These are phyloP conservation scores for Cataglyphis albicans DNA, from an alignment of 2,888 invertebrate species.

Conservation along the genomic window DNA sequence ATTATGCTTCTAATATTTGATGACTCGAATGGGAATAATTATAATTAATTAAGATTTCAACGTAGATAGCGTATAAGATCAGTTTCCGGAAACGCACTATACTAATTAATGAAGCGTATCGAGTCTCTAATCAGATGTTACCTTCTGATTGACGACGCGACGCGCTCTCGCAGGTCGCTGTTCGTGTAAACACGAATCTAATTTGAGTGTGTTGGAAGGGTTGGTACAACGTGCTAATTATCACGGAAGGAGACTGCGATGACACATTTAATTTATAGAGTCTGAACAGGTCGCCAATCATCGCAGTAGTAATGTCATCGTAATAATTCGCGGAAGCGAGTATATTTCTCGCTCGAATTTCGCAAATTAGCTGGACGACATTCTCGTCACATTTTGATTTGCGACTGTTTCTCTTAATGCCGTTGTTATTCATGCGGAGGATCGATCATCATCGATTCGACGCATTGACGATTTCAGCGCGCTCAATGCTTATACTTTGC, in stretches of 20 bases:
- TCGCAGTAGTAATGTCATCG: background rate
- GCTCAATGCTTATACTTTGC: conserved; percentile 32
- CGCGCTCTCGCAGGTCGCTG: conserved; percentile 59
- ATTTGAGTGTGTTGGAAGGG: conserved; percentile 77
- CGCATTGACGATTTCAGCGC: conserved; percentile 1
- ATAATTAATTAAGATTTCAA: conserved; percentile 72
- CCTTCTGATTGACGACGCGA: conserved; percentile 81
- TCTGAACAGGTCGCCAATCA: conserved; percentile 26
- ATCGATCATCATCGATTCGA: conserved; percentile 31
- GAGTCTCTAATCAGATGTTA: conserved; percentile 84
- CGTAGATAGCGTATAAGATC: conserved; percentile 76
- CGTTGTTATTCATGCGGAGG: background rate
- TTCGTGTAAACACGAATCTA: conserved; percentile 80
- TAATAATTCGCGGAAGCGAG: conserved; percentile 12
- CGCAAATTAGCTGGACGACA: conserved; percentile 19
- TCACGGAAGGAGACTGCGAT: conserved; percentile 60
- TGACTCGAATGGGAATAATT: conserved; percentile 47
- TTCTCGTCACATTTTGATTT: conserved; percentile 18
- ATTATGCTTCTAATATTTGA: conserved; percentile 62
- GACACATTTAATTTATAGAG: conserved; percentile 42
- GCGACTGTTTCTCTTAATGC: conserved; percentile 6
- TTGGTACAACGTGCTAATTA: conserved; percentile 72
- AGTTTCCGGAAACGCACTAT: conserved; percentile 68
- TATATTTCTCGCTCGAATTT: background rate
- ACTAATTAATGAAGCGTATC: conserved; percentile 82